These are phyloP conservation scores for Metridium senile DNA, from an alignment of 92 coral and sea anemone species.

Conservation along the genomic window DNA sequence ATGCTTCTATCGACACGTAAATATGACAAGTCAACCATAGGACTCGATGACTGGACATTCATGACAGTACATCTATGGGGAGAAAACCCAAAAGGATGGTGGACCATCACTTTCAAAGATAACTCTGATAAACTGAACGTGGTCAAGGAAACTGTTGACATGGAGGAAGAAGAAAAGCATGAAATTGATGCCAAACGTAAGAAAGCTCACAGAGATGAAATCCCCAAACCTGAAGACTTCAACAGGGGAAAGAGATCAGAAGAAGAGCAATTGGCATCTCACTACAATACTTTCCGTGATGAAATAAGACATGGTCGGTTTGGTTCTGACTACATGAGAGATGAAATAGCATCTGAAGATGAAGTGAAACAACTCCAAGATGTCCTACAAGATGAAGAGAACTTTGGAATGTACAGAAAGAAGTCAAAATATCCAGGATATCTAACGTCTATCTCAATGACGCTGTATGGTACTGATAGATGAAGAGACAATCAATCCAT, in stretches of 20 bases:
- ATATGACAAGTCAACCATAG: slow-evolving; percentile 96
- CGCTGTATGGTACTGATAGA: slow-evolving; percentile 82
- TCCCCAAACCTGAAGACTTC: slow-evolving; percentile 24
- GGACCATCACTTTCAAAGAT: slow-evolving; percentile 97
- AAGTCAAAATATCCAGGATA: slow-evolving; percentile 62
- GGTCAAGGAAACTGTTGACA: slow-evolving; percentile 59
- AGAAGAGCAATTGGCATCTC: slow-evolving; percentile 65
- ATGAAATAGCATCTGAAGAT: slow-evolving; percentile 78
- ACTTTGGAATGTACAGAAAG: slow-evolving; percentile 34
- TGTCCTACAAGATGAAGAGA: slow-evolving; percentile 53
- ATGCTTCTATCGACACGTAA: slow-evolving; percentile 98
- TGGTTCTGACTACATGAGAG: slow-evolving; percentile 96
- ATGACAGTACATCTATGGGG: slow-evolving; percentile 99
- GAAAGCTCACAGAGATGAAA: slow-evolving; percentile 78
- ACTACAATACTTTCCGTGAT: slow-evolving; percentile 82
- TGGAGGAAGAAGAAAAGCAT: slow-evolving; percentile 81
- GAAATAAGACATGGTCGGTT: slow-evolving; percentile 94
- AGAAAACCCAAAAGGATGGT: slow-evolving; percentile 95
- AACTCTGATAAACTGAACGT: slow-evolving; percentile 47
- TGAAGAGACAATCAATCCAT: neutral
- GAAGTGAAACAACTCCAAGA: slow-evolving; percentile 56
- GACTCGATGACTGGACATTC: slow-evolving; percentile 96
- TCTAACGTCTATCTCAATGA: slow-evolving; percentile 60
- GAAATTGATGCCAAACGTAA: slow-evolving; percentile 70
- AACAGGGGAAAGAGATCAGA: slow-evolving; percentile 6